phyloP scores from a whole-genome alignment of 2,888 invertebrate genomes.

The Agonopterix subpropinquella region DNA sequence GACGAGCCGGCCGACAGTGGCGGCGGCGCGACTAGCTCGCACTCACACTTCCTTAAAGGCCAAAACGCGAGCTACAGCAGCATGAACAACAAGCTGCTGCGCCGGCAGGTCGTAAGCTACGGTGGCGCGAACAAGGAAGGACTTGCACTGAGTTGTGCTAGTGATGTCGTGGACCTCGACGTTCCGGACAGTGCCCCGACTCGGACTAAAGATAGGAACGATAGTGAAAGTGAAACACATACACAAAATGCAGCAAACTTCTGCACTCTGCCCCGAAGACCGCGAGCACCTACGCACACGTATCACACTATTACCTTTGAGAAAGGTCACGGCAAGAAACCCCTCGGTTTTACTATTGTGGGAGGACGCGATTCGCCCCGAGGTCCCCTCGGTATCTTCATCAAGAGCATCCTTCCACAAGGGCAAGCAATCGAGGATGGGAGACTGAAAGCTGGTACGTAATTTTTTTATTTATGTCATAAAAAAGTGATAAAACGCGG shows the following conservation, averaged over 20 bases:
- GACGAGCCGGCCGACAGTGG: slow-evolving; percentile 52
- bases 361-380: slow-evolving; percentile 91
- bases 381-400: slow-evolving; percentile 90
- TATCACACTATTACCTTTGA: slow-evolving; percentile 84
- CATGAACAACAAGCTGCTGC: slow-evolving; percentile 76
- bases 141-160: slow-evolving; percentile 57
- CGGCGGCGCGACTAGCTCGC: slow-evolving; percentile 45
- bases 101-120: slow-evolving; percentile 74
- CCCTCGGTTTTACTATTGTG: slow-evolving; percentile 92
- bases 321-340: slow-evolving; percentile 89
- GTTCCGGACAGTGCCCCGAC: slow-evolving; percentile 48
- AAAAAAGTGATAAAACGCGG: too few relatives aligned
- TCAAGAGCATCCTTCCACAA: slow-evolving; percentile 87
- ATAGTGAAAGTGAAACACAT: slow-evolving; percentile 55
- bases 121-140: slow-evolving; percentile 65
- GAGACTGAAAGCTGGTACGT: slow-evolving; percentile 84
- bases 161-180: slow-evolving; percentile 56
- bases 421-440: slow-evolving; percentile 92
- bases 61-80: slow-evolving; percentile 77
- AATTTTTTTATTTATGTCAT: background rate
- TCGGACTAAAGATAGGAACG: slow-evolving; percentile 44
- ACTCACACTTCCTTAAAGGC: slow-evolving; percentile 78
- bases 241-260: slow-evolving; percentile 77
- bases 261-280: slow-evolving; percentile 83
- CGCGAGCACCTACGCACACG: slow-evolving; percentile 80